Conservation (phyloP, 2,888 invertebrate genomes). For the Drosophila anceps region DNA sequence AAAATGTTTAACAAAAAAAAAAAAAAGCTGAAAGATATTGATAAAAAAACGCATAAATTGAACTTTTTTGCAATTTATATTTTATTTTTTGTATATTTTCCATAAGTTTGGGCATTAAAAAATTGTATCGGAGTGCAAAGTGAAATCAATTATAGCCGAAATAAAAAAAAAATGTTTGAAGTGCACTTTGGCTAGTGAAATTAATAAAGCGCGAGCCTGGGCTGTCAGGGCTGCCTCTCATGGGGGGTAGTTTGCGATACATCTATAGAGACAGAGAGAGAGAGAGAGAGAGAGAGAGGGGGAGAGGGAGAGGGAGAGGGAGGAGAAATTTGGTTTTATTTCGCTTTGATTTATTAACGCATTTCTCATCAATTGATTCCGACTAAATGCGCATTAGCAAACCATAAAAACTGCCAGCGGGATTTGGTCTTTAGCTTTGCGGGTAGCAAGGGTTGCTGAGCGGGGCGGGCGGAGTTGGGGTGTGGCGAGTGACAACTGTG, state of each 20-base stretch:
- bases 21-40: slow-evolving; percentile 3
- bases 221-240: background rate
- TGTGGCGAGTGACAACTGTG: slow-evolving; percentile 50
- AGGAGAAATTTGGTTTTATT: slow-evolving; percentile 7
- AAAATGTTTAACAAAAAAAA: slow-evolving; percentile 45
- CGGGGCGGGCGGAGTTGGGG: background rate
- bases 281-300: too few species aligned
- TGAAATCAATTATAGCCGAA: slow-evolving; percentile 71
- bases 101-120: slow-evolving; percentile 46
- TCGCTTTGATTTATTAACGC: slow-evolving; percentile 62
- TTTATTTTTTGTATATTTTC: slow-evolving; percentile 13
- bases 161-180: slow-evolving; percentile 61
- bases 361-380: slow-evolving; percentile 70
- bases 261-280: too few species aligned
- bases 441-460: background rate
- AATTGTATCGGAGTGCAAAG: slow-evolving; percentile 46
- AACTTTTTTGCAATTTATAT: slow-evolving; percentile 48
- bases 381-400: slow-evolving; percentile 75
- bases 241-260: slow-evolving; percentile 17
- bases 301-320: too few species aligned
- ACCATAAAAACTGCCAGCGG: slow-evolving; percentile 50
- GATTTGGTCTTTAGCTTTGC: slow-evolving; percentile 1
- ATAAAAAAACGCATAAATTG: slow-evolving; percentile 44
- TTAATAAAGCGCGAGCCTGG: slow-evolving; percentile 58
- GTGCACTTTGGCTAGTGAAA: slow-evolving; percentile 59